phyloP scores from a whole-genome alignment of 2,113 vertebrate species.

The Murina feae region DNA sequence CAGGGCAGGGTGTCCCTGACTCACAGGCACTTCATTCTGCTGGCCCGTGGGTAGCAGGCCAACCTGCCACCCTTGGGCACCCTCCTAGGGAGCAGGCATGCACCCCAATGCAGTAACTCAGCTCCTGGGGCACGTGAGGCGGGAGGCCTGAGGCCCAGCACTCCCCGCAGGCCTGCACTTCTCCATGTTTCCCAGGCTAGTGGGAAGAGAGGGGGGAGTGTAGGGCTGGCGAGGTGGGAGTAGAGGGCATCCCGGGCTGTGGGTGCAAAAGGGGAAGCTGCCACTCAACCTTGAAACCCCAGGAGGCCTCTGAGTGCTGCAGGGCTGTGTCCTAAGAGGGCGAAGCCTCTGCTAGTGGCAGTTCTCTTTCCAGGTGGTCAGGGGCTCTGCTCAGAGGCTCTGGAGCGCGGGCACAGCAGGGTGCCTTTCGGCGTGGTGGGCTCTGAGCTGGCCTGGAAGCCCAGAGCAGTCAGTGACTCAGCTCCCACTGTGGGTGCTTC shows the following conservation, averaged over 20 bases:
- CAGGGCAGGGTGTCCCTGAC: neutral
- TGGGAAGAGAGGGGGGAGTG: too few relatives aligned
- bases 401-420: accelerated
- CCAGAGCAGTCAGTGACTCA: neutral
- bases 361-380: neutral
- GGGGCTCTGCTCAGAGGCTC: neutral
- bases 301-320: neutral
- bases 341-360: too few relatives aligned
- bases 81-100: neutral
- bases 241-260: neutral
- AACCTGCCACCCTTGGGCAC: too few relatives aligned
- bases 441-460: neutral
- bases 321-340: accelerated
- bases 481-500: neutral
- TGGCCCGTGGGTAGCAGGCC: too few relatives aligned
- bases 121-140: neutral
- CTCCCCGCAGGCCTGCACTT: neutral
- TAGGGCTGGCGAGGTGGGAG: neutral
- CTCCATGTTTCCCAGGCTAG: neutral
- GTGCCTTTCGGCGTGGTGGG: accelerated
- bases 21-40: neutral
- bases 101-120: neutral
- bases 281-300: neutral
- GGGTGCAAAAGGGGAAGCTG: neutral
- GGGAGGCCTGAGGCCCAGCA: neutral